Evolutionary conservation across 2,113 vertebrate species (phyloP).

Genomic region (Brevimyrus niger): DNA sequence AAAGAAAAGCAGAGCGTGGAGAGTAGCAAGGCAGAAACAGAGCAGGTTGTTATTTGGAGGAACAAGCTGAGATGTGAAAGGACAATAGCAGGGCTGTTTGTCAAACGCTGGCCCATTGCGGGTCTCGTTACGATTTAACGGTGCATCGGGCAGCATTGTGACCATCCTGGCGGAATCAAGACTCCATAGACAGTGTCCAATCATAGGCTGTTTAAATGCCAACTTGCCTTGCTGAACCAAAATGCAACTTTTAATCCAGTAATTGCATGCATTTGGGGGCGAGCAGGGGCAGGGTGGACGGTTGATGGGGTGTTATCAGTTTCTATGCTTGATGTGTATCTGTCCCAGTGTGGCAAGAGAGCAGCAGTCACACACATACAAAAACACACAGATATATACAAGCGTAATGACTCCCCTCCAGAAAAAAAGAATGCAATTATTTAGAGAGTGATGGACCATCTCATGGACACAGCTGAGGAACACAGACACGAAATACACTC

Average conservation of each 20-base stretch:
- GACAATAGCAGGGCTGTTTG: constrained; percentile 9
- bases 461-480: constrained; percentile 2
- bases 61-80: neutral
- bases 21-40: neutral
- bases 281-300: neutral
- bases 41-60: neutral
- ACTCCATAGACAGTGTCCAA: neutral
- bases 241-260: neutral
- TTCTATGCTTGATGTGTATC: neutral
- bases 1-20: neutral
- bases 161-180: neutral
- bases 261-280: neutral
- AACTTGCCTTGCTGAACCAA: neutral
- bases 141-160: neutral
- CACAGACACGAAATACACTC: neutral
- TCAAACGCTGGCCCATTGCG: neutral
- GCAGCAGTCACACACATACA: neutral
- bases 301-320: neutral
- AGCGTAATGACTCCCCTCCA: constrained; percentile 19
- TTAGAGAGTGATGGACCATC: constrained; percentile 26
- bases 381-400: neutral
- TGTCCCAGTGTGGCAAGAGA: neutral
- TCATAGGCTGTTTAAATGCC: neutral
- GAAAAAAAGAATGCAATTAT: constrained; percentile 3
- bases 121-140: neutral